phyloP scores from a whole-genome alignment of 2,888 invertebrate species.

The Apotomis betuletana region DNA sequence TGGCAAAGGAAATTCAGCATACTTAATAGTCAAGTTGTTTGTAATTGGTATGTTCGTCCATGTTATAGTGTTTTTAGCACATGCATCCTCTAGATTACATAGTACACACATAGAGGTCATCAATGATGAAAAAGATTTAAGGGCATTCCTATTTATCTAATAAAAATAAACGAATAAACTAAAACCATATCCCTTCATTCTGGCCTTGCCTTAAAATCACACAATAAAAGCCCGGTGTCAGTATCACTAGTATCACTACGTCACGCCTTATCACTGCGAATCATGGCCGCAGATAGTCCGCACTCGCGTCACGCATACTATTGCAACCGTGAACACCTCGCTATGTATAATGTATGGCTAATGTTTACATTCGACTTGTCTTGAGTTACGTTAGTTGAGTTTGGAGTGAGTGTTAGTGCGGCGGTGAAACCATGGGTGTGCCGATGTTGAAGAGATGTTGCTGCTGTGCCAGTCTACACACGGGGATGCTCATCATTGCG shows the following conservation, averaged over 20 bases:
- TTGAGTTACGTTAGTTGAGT: conserved; percentile 6
- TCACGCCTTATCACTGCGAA: conserved; percentile 32
- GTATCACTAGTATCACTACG: not conserved
- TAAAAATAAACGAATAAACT: no score
- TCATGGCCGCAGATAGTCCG: conserved; percentile 28
- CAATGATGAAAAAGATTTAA: no score
- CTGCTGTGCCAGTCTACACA: conserved; percentile 66
- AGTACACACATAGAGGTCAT: no score
- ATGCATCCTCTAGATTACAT: no score
- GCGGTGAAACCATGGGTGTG: conserved; percentile 63
- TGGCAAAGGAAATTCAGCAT: no score
- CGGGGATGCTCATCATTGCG: conserved; percentile 72
- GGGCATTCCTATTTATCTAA: no score
- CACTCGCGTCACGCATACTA: not conserved
- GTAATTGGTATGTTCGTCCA: no score
- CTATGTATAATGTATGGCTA: not conserved
- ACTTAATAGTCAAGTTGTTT: no score
- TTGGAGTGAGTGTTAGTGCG: conserved; percentile 9
- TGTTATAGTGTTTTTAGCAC: no score
- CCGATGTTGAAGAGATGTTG: conserved; percentile 75
- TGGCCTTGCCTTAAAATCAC: not conserved
- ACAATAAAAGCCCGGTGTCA: not conserved
- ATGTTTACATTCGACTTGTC: conserved; percentile 25
- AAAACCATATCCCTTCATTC: no score
- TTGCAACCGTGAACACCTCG: conserved; percentile 1